phyloP scores from a whole-genome alignment of 2,113 vertebrate species.

The Lophotis ruficrista region DNA sequence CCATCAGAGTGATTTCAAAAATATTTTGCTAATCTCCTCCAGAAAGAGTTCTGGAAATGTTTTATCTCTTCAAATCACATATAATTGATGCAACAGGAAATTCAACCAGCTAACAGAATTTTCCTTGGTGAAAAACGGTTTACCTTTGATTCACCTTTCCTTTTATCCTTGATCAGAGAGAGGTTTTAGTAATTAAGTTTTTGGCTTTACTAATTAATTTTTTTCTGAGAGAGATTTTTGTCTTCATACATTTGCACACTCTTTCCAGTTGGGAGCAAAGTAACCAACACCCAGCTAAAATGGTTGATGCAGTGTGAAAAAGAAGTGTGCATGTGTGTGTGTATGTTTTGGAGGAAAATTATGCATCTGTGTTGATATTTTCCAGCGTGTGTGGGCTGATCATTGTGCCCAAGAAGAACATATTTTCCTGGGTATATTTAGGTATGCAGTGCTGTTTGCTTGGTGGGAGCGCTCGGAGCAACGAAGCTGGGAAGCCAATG shows the following conservation, averaged over 20 bases:
- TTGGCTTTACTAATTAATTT: background rate
- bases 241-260: background rate
- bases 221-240: background rate
- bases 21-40: background rate
- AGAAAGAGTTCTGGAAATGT: background rate
- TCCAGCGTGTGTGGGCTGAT: background rate
- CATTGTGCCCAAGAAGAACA: background rate
- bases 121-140: background rate
- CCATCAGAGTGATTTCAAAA: background rate
- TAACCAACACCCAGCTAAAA: background rate
- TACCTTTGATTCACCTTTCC: background rate
- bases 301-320: background rate
- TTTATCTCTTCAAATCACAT: background rate
- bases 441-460: background rate
- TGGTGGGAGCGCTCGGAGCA: background rate
- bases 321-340: fast-evolving
- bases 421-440: background rate
- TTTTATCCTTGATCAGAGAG: background rate
- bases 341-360: background rate
- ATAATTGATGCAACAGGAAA: background rate
- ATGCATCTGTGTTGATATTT: background rate
- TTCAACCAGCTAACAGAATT: background rate
- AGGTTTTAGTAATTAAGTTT: background rate
- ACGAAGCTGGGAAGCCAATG: background rate
- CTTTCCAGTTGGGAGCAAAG: background rate